Evolutionary conservation across 2,113 vertebrate genomes (phyloP), one percentile per base, ranked within the genome.

Genomic region (Muntiacus muntjak): DNA sequence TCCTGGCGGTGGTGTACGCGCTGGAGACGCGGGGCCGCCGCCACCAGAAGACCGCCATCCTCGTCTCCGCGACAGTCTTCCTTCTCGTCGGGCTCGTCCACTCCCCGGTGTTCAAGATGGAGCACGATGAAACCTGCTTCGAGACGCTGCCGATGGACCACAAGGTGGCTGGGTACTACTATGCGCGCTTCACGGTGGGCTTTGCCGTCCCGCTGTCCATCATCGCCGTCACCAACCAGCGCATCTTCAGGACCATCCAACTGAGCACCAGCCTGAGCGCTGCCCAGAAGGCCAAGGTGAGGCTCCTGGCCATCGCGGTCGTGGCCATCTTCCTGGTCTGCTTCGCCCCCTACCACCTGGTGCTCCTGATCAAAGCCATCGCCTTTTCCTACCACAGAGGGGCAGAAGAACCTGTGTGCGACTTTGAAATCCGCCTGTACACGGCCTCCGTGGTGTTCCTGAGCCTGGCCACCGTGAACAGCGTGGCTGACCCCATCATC

Each of bases 291-390:
- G 67, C 91, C 11, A 99, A 98, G 54, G 99, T 99, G n/a, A 99
- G 98, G 81, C 91, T 90, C 76, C 55, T 99, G 45, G 98, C 98
- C 1, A 19, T 98, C 0, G 98, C 98, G 0, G 99, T 99, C 2
- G 99, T 99, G 64, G 5, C 94, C 10, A 99, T 99, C 84, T 99
- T 99, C 98, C 95, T 99, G 82, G 76, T 99, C 40, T 99, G 99
- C 97, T 99, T 99, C 1, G 98, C 99, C 4, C 99, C 99, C 0
- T 99, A 99, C 94, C 99, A 99, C 52, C 21, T 99, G 26, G 98
- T 99, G 74, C 99, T 99, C 21, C 36, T 99, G 2, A 5, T 97
- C 87, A 98, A 99, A 5, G 98, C 99, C 0, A 1, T 98, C 21
- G 62, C 97, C 87, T 99, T 97, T 76, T 96, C 99, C 45, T 43